Evolutionary conservation across 2,797 vertebrate genomes (phyloP).

Genomic region (Diglossa cyanea): DNA sequence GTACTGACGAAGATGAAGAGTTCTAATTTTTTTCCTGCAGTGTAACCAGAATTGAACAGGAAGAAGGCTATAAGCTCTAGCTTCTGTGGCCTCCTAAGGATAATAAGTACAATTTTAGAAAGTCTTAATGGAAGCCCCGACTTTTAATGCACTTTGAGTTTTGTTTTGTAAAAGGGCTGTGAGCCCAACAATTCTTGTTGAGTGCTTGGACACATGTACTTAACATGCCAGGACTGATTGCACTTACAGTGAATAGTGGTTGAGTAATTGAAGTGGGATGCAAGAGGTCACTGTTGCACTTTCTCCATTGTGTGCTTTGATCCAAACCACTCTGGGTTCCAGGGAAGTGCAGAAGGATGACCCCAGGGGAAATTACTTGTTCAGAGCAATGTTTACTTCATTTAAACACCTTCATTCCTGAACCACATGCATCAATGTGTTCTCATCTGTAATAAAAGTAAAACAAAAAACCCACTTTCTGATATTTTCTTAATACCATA

Average conservation of each 20-base stretch:
- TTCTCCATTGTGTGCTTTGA: background rate
- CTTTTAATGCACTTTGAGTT: background rate
- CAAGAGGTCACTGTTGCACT: background rate
- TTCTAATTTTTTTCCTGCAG: background rate
- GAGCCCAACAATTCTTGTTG: background rate
- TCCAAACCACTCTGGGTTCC: background rate
- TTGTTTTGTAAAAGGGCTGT: background rate
- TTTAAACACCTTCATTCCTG: background rate
- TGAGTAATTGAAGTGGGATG: background rate
- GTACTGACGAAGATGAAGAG: background rate
- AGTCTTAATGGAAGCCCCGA: background rate
- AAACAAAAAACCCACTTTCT: background rate
- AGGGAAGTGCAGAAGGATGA: background rate
- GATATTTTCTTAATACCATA: background rate
- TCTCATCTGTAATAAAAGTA: background rate
- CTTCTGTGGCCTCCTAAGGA: background rate
- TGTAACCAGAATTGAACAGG: background rate
- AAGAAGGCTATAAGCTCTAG: background rate
- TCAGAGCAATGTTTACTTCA: background rate
- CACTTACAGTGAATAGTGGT: background rate
- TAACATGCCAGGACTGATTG: background rate
- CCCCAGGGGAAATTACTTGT: background rate
- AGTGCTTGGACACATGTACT: background rate
- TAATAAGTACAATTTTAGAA: background rate
- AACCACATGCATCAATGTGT: background rate